phyloP scores from a whole-genome alignment of 2,888 invertebrate genomes.

The Drosophila mimetica region DNA sequence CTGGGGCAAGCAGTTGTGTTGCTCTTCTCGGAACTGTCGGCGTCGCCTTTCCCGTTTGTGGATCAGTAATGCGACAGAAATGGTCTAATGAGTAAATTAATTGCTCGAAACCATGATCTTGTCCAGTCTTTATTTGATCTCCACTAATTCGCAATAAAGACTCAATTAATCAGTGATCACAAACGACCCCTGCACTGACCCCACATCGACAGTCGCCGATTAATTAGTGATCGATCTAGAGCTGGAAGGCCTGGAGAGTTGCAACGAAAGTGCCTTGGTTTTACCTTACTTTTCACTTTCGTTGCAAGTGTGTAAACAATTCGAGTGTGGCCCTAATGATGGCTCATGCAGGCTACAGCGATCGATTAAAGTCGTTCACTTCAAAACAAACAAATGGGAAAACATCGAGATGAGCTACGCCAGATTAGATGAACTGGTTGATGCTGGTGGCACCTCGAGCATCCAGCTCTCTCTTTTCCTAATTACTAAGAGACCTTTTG shows the following conservation, averaged over 20 bases:
- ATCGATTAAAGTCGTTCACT: slow-evolving; percentile 62
- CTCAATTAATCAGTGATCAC: slow-evolving; percentile 46
- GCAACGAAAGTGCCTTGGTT: slow-evolving; percentile 54
- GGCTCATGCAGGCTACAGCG: slow-evolving; percentile 47
- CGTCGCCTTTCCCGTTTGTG: slow-evolving; percentile 22
- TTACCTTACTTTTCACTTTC: slow-evolving; percentile 61
- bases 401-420: slow-evolving; percentile 28
- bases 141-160: slow-evolving; percentile 57
- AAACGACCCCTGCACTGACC: slow-evolving; percentile 19
- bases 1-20: slow-evolving; percentile 54
- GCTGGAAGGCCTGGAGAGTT: slow-evolving; percentile 7
- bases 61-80: slow-evolving; percentile 34
- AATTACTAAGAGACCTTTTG: background rate
- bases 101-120: slow-evolving; percentile 39
- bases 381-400: slow-evolving; percentile 32
- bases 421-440: slow-evolving; percentile 26
- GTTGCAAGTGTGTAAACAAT: slow-evolving; percentile 29
- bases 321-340: slow-evolving; percentile 53
- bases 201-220: slow-evolving; percentile 9
- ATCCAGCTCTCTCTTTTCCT: slow-evolving; percentile 60
- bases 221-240: slow-evolving; percentile 29
- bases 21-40: slow-evolving; percentile 38
- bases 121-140: slow-evolving; percentile 28
- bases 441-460: slow-evolving; percentile 26
- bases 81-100: slow-evolving; percentile 65